A percentile compares a stretch with the other conserved stretches of the same genome.
Conservation (phyloP, 1,140 invertebrate genomes). For the Limonius californicus region DNA sequence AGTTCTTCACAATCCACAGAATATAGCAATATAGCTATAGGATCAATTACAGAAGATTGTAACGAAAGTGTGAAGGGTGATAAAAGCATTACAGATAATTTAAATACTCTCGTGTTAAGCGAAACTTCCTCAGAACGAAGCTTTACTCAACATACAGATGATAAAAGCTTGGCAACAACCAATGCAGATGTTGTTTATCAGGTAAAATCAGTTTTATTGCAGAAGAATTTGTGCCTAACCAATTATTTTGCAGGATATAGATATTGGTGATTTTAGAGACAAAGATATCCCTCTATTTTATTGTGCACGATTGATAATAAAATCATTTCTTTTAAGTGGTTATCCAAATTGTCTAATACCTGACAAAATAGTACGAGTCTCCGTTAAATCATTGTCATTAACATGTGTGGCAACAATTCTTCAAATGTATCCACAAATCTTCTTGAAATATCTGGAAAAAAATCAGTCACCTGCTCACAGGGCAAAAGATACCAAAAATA, state of each 20-base stretch:
- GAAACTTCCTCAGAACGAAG: constrained; percentile 42
- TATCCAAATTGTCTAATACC: constrained; percentile 57
- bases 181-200: constrained; percentile 22
- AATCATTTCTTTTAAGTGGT: constrained; percentile 72
- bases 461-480: constrained; percentile 32
- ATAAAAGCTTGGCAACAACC: constrained; percentile 22
- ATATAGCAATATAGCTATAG: constrained; percentile 28
- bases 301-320: constrained; percentile 68
- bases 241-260: constrained; percentile 48
- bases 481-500: constrained; percentile 16
- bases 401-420: constrained; percentile 69
- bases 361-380: constrained; percentile 71
- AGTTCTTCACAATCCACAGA: background rate
- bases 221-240: background rate
- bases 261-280: constrained; percentile 66
- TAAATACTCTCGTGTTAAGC: constrained; percentile 26
- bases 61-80: constrained; percentile 4
- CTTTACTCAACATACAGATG: constrained; percentile 33
- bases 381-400: constrained; percentile 77
- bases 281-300: constrained; percentile 66
- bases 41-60: constrained; percentile 28
- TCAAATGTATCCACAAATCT: constrained; percentile 64
- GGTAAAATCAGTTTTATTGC: constrained; percentile 7
- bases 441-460: constrained; percentile 60
- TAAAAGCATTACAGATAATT: constrained; percentile 30